Base-by-base conservation (phyloP, 2,888 invertebrate genomes). In the Epinotia ramella region DNA sequence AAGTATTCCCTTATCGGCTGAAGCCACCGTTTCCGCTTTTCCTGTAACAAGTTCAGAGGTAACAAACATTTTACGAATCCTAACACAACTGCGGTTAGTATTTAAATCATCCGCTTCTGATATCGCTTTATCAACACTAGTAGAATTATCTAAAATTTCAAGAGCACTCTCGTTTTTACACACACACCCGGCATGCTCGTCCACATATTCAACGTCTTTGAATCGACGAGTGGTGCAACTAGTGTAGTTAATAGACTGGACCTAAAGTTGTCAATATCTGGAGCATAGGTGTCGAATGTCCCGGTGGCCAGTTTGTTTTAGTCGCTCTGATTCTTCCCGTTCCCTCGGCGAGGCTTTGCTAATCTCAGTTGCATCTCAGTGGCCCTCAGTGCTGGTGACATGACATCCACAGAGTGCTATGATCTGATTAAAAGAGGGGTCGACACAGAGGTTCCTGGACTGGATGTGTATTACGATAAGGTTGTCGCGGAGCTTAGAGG, bases 401-500 rank as follows among this genome's bases (percentile, higher is more conserved):
- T 95, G 95, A 91, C 94, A 86, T 89, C 92, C 83, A 90, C 94
- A 73, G 94, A 94, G 88, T 93, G 94, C 78, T 94, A 94, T 88
- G 94, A 94, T 83, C 88, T 94, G 81, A 95, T 95, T 83, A 92
- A 91, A 85, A 89, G 87, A 81, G 95, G 94, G 69, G 89, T 95
- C 24, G 93, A 94, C 80, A 91, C 93, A 28, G 94, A 95, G 85
- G 94, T 94, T 84, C 94, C 95, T 3, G 95, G 95, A 57, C 86
- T 95, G 82, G 95, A 95, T 77, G 88, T 90, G 78, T 95, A 95
- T 86, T 95, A 95, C 86, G 95, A 96, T 83, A 95, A 95, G 89
- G 94, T 95, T 76, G 95, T 96, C 77, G 81, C 89, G 78, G 95
- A 95, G 85, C 91, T 95, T 20, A 89, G 95, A 95, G 96, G 95